Percentiles rank a stretch among this genome's conserved stretches.
Conservation (phyloP, 2,113 vertebrate species). For the Dinomys branickii region DNA sequence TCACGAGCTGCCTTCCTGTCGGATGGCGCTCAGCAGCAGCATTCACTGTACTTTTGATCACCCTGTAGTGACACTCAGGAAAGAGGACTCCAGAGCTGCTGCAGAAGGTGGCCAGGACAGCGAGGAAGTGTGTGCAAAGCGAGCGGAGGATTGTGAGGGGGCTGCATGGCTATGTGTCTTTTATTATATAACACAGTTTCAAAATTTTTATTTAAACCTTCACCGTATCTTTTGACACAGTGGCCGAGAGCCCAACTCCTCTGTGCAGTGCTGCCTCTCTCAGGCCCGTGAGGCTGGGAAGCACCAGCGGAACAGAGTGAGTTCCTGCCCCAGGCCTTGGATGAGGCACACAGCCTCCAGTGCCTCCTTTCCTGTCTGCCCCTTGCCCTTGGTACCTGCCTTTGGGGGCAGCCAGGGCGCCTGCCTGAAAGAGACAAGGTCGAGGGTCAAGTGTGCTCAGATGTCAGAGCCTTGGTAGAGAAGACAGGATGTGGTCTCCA, state of each 20-base stretch:
- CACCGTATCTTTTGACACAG: neutral
- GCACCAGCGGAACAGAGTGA: neutral
- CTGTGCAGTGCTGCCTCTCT: neutral
- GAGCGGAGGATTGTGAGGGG: neutral
- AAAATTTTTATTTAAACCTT: neutral
- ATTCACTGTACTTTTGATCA: neutral
- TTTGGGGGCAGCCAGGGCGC: neutral
- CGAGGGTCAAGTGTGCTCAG: neutral
- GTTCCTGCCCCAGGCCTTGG: neutral
- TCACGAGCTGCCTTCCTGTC: neutral
- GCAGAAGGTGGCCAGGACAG: too few species aligned
- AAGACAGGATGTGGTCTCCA: neutral
- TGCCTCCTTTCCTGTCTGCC: neutral
- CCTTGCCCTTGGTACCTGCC: neutral
- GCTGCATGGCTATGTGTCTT: neutral
- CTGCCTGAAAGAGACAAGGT: neutral
- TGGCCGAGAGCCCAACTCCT: neutral
- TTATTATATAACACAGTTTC: too few species aligned
- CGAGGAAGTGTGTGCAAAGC: accelerated
- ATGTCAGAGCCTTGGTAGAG: neutral
- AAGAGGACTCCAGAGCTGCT: neutral
- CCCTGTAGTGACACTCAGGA: neutral
- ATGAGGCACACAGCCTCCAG: neutral
- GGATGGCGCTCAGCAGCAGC: neutral
- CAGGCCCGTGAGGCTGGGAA: neutral